A percentile compares a stretch with the other conserved stretches of the same genome.
phyloP scores from a whole-genome alignment of 92 coral and sea anemone species.

The Parazoanthus swiftii region DNA sequence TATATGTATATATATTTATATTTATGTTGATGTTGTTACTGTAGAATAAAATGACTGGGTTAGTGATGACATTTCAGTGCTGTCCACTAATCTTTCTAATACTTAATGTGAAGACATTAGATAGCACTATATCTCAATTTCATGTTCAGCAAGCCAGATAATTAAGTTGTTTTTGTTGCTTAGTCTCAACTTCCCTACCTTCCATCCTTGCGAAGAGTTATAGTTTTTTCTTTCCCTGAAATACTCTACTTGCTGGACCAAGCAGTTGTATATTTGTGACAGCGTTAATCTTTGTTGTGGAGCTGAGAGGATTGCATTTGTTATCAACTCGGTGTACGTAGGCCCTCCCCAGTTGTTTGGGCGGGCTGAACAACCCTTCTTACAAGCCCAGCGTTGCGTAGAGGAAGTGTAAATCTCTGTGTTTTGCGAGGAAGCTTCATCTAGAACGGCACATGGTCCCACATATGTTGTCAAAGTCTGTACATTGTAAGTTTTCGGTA shows the following conservation, averaged over 20 bases:
- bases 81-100: no score
- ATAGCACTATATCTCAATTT: no score
- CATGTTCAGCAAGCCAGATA: no score
- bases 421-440: neutral
- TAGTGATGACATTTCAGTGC: no score
- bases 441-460: neutral
- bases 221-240: conserved; percentile 32
- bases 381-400: neutral
- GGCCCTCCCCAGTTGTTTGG: conserved; percentile 38
- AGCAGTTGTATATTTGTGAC: conserved; percentile 35
- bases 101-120: no score
- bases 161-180: no score
- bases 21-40: no score
- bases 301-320: conserved; percentile 34
- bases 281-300: conserved; percentile 31
- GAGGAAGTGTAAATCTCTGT: neutral
- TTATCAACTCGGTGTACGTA: conserved; percentile 28
- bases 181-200: no score
- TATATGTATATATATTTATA: no score
- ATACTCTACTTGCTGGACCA: conserved; percentile 23
- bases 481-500: neutral
- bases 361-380: neutral
- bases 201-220: no score
- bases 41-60: no score
- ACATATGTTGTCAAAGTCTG: neutral